Base-by-base conservation (phyloP, 2,797 vertebrate genomes). In the Anguilla marmorata region DNA sequence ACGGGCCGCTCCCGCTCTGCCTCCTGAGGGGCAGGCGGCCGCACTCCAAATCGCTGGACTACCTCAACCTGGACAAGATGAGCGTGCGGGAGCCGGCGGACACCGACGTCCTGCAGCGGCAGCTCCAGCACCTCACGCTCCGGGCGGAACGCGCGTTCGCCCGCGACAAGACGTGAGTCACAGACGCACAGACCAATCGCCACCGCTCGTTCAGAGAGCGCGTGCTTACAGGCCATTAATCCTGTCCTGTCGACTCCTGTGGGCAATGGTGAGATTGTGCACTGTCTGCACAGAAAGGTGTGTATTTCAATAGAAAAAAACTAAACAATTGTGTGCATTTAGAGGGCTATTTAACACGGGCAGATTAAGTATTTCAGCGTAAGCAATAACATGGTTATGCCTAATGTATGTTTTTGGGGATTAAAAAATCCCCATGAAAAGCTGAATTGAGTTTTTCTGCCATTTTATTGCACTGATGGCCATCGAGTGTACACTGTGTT, bases 21-120 rank as follows among this genome's bases (percentile, higher is more conserved):
- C 96, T 99, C 93, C 96, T 98, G n/a, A 98, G 98, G 94, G 96
- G 97, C 66, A 98, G 97, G 94, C 96, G 95, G 90, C 95, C 96
- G 90, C 97, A 98, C 91, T 98, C 97, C 58, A 98, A 98, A 95
- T 99, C 98, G 30, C 94, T 99, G 94, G 98, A 99, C 97, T 98
- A 98, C 97, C 97, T 99, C 94, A 98, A 99, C 93, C 96, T 99
- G 94, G 98, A 99, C 96, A 99, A 97, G 96, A 98, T 98, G 95
- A 97, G 90, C 88, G 95, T 97, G 93, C 96, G 97, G 92, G 98
- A 99, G 94, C 96, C 98, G 24, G 96, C 97, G 48, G 98, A 98
- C 94, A 98, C 97, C 0, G 97, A 99, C 90, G 95, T 97, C 91
- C 94, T 99, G 66, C 98, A 98, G 92, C 96, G 97, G 93, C 98